Percentiles rank a stretch among this genome's conserved stretches.
These are phyloP conservation scores for Anadara kagoshimensis DNA, from an alignment of 1,140 invertebrate species.

Conservation along the genomic window DNA sequence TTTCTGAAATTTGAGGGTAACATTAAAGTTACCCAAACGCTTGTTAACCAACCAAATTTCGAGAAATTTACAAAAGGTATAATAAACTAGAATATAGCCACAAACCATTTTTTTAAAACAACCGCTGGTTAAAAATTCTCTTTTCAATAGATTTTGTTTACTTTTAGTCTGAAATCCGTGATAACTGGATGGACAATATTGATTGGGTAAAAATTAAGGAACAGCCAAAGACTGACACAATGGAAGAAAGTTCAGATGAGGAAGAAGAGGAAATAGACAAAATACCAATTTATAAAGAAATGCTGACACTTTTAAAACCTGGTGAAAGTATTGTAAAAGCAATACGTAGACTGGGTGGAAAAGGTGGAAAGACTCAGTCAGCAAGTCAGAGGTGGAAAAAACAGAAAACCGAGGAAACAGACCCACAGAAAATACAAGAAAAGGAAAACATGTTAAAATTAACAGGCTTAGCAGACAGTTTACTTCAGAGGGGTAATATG, in stretches of 20 bases:
- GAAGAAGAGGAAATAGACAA: slow-evolving; percentile 52
- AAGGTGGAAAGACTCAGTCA: slow-evolving; percentile 51
- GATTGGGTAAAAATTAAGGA: slow-evolving; percentile 86
- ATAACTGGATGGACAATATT: slow-evolving; percentile 98
- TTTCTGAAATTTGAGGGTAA: no score
- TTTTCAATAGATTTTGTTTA: slow-evolving; percentile 13
- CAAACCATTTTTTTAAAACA: no score
- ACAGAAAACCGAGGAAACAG: slow-evolving; percentile 75
- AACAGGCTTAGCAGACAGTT: slow-evolving; percentile 91
- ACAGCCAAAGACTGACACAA: slow-evolving; percentile 33
- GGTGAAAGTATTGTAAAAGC: slow-evolving; percentile 90
- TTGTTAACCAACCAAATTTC: no score
- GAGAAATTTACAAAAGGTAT: no score
- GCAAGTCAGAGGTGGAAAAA: slow-evolving; percentile 69
- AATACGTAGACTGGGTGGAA: slow-evolving; percentile 84
- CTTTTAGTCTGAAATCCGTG: slow-evolving; percentile 80
- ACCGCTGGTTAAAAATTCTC: no score
- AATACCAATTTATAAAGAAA: slow-evolving; percentile 81
- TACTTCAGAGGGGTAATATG: slow-evolving; percentile 92
- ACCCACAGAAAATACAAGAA: slow-evolving; percentile 72
- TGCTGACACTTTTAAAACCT: slow-evolving; percentile 86
- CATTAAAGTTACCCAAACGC: no score
- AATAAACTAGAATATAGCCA: no score
- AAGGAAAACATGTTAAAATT: slow-evolving; percentile 83
- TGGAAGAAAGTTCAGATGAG: slow-evolving; percentile 39